phyloP scores from a whole-genome alignment of 2,888 invertebrate genomes.

The Leptothorax acervorum region DNA sequence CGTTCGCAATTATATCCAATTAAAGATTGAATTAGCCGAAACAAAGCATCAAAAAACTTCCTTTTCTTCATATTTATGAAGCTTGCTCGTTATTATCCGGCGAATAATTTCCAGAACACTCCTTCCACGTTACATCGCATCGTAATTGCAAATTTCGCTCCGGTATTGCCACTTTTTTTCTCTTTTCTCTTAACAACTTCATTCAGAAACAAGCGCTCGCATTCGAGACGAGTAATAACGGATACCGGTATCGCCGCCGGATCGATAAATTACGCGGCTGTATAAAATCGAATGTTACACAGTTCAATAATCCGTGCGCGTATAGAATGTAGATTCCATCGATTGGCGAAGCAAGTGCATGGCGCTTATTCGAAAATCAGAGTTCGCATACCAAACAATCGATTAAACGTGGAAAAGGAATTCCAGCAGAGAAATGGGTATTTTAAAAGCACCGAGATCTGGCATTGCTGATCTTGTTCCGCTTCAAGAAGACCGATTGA shows the following conservation, averaged over 20 bases:
- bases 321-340: slow-evolving; percentile 61
- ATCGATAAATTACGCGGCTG: slow-evolving; percentile 69
- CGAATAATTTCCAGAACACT: slow-evolving; percentile 44
- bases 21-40: slow-evolving; percentile 46
- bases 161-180: slow-evolving; percentile 15
- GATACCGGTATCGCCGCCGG: slow-evolving; percentile 5
- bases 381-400: slow-evolving; percentile 22
- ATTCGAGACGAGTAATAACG: slow-evolving; percentile 66
- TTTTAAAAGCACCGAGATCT: slow-evolving; percentile 16
- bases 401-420: slow-evolving; percentile 24
- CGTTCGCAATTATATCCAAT: slow-evolving; percentile 26
- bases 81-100: slow-evolving; percentile 34
- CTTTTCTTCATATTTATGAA: slow-evolving; percentile 36
- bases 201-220: slow-evolving; percentile 55
- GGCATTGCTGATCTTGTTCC: slow-evolving; percentile 5
- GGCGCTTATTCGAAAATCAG: slow-evolving; percentile 54
- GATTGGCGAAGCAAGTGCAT: slow-evolving; percentile 43
- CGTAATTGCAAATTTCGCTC: slow-evolving; percentile 43
- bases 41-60: slow-evolving; percentile 11
- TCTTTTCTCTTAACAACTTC: slow-evolving; percentile 62
- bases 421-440: neutral
- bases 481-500: neutral
- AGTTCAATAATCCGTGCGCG: slow-evolving; percentile 55
- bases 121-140: slow-evolving; percentile 30
- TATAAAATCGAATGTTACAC: slow-evolving; percentile 66